Conservation (phyloP, 2,888 invertebrate genomes). For the Colostygia pectinataria region DNA sequence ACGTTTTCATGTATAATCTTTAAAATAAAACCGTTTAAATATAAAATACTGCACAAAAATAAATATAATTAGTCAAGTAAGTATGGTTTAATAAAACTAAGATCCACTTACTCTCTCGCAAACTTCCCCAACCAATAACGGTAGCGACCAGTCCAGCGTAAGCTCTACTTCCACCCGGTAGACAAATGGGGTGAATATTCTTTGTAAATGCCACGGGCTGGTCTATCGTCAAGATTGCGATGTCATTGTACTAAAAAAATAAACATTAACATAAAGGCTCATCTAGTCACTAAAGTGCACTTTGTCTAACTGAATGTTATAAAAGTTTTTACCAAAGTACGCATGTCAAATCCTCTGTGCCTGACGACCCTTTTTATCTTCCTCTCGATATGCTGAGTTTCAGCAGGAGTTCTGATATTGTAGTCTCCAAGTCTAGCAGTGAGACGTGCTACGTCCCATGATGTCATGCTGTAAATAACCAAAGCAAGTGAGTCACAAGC, state of each 20-base stretch:
- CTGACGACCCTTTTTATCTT: slow-evolving; percentile 92
- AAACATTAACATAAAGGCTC: too few species aligned
- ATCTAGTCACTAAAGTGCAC: too few species aligned
- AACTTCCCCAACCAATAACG: slow-evolving; percentile 95
- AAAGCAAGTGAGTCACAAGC: neutral
- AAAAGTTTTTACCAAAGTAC: slow-evolving; percentile 85
- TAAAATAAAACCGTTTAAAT: too few species aligned
- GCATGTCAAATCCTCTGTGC: slow-evolving; percentile 91
- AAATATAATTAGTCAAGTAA: neutral
- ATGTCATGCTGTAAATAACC: slow-evolving; percentile 87
- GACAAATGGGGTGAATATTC: slow-evolving; percentile 90
- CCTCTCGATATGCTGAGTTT: slow-evolving; percentile 89
- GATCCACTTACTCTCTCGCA: slow-evolving; percentile 86
- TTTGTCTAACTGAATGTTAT: neutral
- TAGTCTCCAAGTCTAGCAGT: slow-evolving; percentile 92
- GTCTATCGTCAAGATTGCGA: slow-evolving; percentile 90
- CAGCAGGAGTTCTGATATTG: slow-evolving; percentile 89
- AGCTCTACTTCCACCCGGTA: slow-evolving; percentile 84
- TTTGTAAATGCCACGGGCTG: slow-evolving; percentile 88
- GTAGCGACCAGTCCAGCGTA: slow-evolving; percentile 89
- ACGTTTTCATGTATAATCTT: too few species aligned
- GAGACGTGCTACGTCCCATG: slow-evolving; percentile 92
- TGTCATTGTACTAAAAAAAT: slow-evolving; percentile 89
- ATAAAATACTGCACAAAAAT: neutral
- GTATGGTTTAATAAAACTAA: neutral